Evolutionary conservation across 2,888 invertebrate species (phyloP).

Genomic region (Operophtera brumata): DNA sequence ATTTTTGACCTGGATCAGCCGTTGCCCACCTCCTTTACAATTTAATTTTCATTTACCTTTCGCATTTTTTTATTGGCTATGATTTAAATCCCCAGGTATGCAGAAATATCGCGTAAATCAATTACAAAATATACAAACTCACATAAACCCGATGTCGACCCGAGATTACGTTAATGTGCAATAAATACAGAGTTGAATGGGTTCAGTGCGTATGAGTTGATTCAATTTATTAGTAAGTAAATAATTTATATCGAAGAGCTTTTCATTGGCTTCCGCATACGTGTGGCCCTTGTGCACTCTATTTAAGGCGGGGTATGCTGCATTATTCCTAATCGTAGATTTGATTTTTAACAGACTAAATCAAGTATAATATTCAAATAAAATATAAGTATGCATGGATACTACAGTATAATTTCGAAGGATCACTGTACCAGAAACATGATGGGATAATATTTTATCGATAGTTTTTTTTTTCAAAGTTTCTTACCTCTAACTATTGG

Average conservation of each 20-base stretch:
- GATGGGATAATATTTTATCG: too few relatives aligned
- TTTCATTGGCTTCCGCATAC: slow-evolving; percentile 14
- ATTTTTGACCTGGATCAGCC: too few relatives aligned
- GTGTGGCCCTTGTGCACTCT: slow-evolving; percentile 1
- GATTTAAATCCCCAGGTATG: slow-evolving; percentile 12
- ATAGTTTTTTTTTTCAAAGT: too few relatives aligned
- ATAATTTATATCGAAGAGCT: slow-evolving; percentile 13
- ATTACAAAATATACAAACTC: slow-evolving; percentile 26
- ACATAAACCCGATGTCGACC: slow-evolving; percentile 22
- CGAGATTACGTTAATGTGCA: slow-evolving; percentile 26
- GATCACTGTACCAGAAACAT: too few relatives aligned
- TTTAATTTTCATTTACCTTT: background rate
- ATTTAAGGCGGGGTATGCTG: background rate
- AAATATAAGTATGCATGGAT: too few relatives aligned
- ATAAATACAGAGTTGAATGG: slow-evolving; percentile 31
- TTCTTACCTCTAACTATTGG: too few relatives aligned
- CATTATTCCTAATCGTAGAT: too few relatives aligned
- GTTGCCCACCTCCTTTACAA: too few relatives aligned
- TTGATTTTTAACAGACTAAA: too few relatives aligned
- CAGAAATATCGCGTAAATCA: slow-evolving; percentile 20
- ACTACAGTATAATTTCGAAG: too few relatives aligned
- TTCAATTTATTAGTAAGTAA: slow-evolving; percentile 15
- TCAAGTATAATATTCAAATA: too few relatives aligned
- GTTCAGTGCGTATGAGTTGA: slow-evolving; percentile 23
- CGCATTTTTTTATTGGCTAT: background rate